phyloP scores from a whole-genome alignment of 2,797 vertebrate genomes.

The Gephyroberyx darwinii region DNA sequence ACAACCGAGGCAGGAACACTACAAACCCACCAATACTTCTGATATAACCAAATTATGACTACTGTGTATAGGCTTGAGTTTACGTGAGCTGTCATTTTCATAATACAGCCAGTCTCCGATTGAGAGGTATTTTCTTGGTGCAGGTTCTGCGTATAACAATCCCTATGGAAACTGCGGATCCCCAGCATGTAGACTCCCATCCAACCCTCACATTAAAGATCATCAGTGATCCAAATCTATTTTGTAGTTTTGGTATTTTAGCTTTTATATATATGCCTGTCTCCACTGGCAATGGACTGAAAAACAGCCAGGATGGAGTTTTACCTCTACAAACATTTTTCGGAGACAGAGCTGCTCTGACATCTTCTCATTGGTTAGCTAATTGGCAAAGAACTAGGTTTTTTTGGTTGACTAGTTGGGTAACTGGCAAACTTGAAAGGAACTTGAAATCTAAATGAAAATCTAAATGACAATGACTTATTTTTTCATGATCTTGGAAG shows the following conservation, averaged over 20 bases:
- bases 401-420: no score
- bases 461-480: no score
- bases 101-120: constrained; percentile 18
- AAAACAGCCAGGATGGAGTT: neutral
- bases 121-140: neutral
- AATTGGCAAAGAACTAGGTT: neutral
- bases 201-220: neutral
- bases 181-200: neutral
- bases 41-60: constrained; percentile 9
- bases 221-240: no score
- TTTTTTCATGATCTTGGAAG: no score
- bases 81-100: constrained; percentile 8
- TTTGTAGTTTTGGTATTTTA: no score
- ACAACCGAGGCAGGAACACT: constrained; percentile 1
- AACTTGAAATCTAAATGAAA: no score
- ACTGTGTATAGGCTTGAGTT: constrained; percentile 1
- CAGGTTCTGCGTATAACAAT: neutral
- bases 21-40: constrained; percentile 1
- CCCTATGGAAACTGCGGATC: neutral
- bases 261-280: no score
- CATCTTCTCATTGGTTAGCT: neutral
- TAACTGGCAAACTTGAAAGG: no score
- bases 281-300: neutral
- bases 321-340: neutral
- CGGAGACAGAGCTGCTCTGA: neutral